phyloP scores from a whole-genome alignment of 1,140 invertebrate genomes.

The Listronotus oregonensis region DNA sequence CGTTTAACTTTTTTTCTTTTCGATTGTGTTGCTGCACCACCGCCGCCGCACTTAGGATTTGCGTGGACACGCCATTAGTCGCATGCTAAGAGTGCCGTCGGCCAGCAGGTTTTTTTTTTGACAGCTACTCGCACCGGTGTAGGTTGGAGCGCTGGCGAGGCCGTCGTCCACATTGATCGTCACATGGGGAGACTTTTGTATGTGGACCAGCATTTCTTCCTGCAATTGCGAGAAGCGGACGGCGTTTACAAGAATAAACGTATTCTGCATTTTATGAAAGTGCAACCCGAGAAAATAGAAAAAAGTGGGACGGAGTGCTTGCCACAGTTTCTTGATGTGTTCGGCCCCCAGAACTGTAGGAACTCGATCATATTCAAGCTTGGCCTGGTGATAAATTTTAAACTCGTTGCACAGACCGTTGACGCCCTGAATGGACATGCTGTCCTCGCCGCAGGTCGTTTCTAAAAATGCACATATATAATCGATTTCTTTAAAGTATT shows the following conservation, averaged over 20 bases:
- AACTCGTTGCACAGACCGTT: too few species aligned
- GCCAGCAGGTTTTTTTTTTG: conserved; percentile 1
- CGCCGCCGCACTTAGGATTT: background rate
- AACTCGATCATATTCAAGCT: too few species aligned
- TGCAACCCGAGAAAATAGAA: conserved; percentile 1
- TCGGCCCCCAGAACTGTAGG: background rate
- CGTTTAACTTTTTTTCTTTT: too few species aligned
- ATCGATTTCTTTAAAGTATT: conserved; percentile 1
- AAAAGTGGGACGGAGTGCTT: background rate
- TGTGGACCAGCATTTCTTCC: background rate
- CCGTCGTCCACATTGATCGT: background rate
- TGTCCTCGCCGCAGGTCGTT: conserved; percentile 1
- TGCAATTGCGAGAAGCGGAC: conserved; percentile 1
- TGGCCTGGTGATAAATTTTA: too few species aligned
- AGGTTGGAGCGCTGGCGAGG: background rate
- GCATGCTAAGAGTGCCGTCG: background rate
- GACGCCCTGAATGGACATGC: too few species aligned
- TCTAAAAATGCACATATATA: conserved; percentile 1
- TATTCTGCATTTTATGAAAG: conserved; percentile 1
- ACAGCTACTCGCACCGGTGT: background rate
- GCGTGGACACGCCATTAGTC: background rate
- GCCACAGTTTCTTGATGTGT: conserved; percentile 1
- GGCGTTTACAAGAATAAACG: conserved; percentile 1
- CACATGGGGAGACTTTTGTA: background rate
- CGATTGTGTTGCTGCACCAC: too few species aligned